Base-by-base conservation (phyloP, 2,113 vertebrate species). In the Coptodon bakossiorum region DNA sequence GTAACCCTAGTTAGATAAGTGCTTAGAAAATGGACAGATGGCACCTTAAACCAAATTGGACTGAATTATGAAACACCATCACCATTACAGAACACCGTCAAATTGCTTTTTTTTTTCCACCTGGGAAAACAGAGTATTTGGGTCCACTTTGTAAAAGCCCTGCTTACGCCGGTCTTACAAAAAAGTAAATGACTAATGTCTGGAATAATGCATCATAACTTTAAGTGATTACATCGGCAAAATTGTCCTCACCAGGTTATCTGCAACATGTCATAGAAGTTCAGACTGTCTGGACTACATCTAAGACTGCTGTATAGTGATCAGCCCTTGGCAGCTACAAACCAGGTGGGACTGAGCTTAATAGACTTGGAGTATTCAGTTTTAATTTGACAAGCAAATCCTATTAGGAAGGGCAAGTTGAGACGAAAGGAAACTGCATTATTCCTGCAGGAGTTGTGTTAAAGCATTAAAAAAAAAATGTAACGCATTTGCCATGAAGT, bases 321-420 rank as follows among this genome's bases (percentile, higher is more conserved):
- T 85, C 84, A 78, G 87, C 83, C 83, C 2, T 40, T 84, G 83
- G 90, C 90, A 87, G 80, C 57, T 13, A 24, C 68, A 89, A 91
- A 82, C 36, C 80, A 80, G 68, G 45, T 68, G 90, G 89, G 90
- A 90, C 50, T 57, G 57, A 34, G 81, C 83, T 90, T 90, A 85
- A 92, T 92, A 78, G 89, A 90, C 48, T 89, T 82, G 19, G 76
- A 82, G 63, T 83, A 90, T 90, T 88, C 13, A 54, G 66, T 86
- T 82, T 90, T 80, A 88, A 90, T 89, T 90, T 34, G 43, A 82
- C 40, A 79, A 86, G 83, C 29, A 79, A 56, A 52, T 80, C 59
- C 7, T 59, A 59, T 85, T 56, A 86, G 31, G 82, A 78, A n/a
- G 71, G 71, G 81, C 29, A 73, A 29, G 54, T 56, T 53, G 12